Base-by-base conservation (phyloP, 2,888 invertebrate genomes). In the Lasioglossum oenotherae region DNA sequence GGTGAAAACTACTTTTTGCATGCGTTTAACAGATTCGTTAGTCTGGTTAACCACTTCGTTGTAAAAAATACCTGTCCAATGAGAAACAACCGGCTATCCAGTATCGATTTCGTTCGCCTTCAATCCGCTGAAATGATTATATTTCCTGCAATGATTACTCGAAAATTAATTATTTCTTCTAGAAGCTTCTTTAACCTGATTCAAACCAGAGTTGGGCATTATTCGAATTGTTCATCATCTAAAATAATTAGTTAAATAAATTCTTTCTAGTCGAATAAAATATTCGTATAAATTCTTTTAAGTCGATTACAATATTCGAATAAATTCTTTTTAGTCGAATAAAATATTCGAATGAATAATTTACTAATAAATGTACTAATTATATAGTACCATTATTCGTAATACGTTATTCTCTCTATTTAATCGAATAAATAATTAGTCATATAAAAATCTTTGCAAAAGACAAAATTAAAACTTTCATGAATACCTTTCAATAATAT, bases 1-100 rank as follows among this genome's bases (percentile, higher is more conserved):
- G 19, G 31, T 35, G 73, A 49, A 73, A 73, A 73, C 73, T 73
- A 19, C 44, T 49, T 49, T 46, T 31, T 31, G 73, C 71, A n/a
- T 71, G 71, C 71, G 71, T n/a, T 41, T 41, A 41, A 71, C 41
- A n/a, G 38, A 41, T 41, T 71, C 71, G 71, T 71, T 41, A 41
- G 71, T 71, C 38, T 0, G 41, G 23, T 71, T 41, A 41, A n/a
- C 46, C 73, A 8, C 46, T 31, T 46, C 2, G 31, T 49, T 73
- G 4, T 10, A 49, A 10, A 71, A 38, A 38, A n/a, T 12, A 41
- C 38, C 41, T 23, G 71, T 41, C 38, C 71, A 71, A 71, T 71
- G n/a, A n/a, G 41, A 41, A 41, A 10, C 4, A 14, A 12, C 41
- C 69, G n/a, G 3, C 23, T 12, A 2, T 14, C 23, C 71, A n/a